Conservation (phyloP, 2,113 vertebrate species). For the Apteryx owenii region DNA sequence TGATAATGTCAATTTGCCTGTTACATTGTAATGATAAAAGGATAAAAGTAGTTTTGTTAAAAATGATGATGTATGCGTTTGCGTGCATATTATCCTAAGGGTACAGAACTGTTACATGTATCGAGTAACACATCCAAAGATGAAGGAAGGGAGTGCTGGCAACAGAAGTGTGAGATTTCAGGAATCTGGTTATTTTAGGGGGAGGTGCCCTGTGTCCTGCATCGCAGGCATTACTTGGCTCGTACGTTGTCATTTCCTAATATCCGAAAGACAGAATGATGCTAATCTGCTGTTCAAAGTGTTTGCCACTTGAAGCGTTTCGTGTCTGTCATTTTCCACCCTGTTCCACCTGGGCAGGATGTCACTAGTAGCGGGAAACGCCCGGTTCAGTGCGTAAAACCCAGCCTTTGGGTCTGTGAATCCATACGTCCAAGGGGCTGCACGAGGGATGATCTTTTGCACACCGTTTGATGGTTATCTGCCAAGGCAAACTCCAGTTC, state of each 20-base stretch:
- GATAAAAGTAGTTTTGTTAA: not conserved
- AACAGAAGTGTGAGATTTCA: not conserved
- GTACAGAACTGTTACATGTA: not conserved
- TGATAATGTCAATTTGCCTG: not conserved
- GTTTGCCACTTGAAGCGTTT: not conserved
- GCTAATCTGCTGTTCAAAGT: not conserved
- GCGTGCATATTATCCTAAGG: not conserved
- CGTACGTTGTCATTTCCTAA: not conserved
- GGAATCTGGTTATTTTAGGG: not conserved
- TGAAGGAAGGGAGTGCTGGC: not conserved
- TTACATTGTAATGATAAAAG: not conserved
- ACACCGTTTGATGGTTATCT: not conserved
- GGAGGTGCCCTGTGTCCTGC: not conserved
- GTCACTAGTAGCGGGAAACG: not conserved
- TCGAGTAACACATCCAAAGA: not conserved
- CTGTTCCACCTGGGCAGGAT: not conserved
- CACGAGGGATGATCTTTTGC: not conserved
- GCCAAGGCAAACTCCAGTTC: not conserved
- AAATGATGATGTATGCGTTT: not conserved
- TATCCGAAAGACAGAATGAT: not conserved
- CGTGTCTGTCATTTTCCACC: not conserved
- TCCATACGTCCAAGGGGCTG: not conserved
- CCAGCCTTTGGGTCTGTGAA: not conserved
- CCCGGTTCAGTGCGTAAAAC: not conserved
- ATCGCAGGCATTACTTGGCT: not conserved